Conservation (phyloP, 2,113 vertebrate species). For the Rhinichthys klamathensis region DNA sequence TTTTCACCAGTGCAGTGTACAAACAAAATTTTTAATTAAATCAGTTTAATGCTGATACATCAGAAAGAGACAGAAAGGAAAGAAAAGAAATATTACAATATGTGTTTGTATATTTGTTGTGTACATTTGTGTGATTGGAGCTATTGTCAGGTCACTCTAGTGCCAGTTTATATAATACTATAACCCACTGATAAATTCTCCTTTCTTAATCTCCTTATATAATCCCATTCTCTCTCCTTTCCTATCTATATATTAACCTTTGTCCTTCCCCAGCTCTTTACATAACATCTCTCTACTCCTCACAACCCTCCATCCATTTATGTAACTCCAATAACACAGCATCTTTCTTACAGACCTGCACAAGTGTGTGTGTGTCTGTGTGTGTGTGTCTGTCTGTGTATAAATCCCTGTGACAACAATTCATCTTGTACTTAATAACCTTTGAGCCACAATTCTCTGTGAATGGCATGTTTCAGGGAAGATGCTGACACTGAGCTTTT, state of each 20-base stretch:
- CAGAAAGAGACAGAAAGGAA: background rate
- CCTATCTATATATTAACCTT: slow-evolving; percentile 73
- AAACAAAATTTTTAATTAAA: background rate
- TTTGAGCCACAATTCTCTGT: slow-evolving; percentile 39
- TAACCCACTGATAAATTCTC: slow-evolving; percentile 69
- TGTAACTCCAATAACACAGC: slow-evolving; percentile 59
- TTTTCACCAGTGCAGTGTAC: background rate
- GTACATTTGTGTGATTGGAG: background rate
- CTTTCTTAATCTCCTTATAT: slow-evolving; percentile 75
- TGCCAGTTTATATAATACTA: slow-evolving; percentile 71
- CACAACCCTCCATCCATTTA: slow-evolving; percentile 69
- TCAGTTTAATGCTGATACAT: background rate
- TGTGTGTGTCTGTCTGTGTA: background rate
- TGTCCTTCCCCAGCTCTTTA: slow-evolving; percentile 74
- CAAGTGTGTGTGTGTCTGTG: background rate
- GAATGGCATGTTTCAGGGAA: slow-evolving; percentile 39
- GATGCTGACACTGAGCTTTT: slow-evolving; percentile 49
- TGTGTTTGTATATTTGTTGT: background rate
- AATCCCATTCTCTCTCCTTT: slow-evolving; percentile 61
- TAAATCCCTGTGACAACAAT: background rate
- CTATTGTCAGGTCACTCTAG: slow-evolving; percentile 44
- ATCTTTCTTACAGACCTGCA: slow-evolving; percentile 29
- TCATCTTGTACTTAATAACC: slow-evolving; percentile 28
- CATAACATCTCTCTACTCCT: slow-evolving; percentile 70
- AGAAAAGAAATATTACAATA: background rate